Percentiles rank a stretch among this genome's conserved stretches.
Evolutionary conservation across 2,888 invertebrate genomes (phyloP).

Genomic region (Resseliella maxima): DNA sequence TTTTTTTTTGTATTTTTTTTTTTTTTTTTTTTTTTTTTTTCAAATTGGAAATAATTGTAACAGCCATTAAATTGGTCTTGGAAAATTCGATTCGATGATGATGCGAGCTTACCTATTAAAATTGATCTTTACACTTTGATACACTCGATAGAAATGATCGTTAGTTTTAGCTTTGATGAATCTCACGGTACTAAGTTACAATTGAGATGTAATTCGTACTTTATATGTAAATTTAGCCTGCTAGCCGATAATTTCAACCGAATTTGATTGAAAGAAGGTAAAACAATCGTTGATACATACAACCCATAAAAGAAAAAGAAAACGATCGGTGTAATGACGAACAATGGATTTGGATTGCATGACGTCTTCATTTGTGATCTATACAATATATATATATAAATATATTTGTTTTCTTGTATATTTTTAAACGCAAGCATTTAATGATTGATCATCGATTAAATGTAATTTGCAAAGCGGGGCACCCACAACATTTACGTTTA

Average conservation of each 20-base stretch:
- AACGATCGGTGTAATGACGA: neutral
- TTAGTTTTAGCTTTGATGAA: neutral
- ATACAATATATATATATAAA: too few species aligned
- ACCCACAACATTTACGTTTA: too few species aligned
- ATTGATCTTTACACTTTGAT: slow-evolving; percentile 13
- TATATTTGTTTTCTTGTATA: too few species aligned
- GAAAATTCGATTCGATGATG: neutral
- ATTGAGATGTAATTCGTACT: neutral
- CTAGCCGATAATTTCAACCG: neutral
- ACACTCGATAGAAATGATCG: slow-evolving; percentile 4
- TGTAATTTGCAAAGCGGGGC: too few species aligned
- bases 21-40: too few species aligned
- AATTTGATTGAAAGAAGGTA: neutral
- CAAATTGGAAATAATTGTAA: neutral
- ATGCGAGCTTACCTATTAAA: slow-evolving; percentile 22
- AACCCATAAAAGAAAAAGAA: too few species aligned
- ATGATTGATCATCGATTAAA: too few species aligned
- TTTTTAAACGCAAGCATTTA: too few species aligned
- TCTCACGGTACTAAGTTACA: neutral
- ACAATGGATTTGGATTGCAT: too few species aligned
- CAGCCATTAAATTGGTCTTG: neutral
- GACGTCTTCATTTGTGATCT: too few species aligned
- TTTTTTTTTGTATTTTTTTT: too few species aligned
- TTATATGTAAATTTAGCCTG: slow-evolving; percentile 43
- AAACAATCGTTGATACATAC: neutral